A percentile compares a stretch with the other conserved stretches of the same genome.
Evolutionary conservation across 1,140 invertebrate species (phyloP).

Genomic region (Macrotrachela quadricornifera): DNA sequence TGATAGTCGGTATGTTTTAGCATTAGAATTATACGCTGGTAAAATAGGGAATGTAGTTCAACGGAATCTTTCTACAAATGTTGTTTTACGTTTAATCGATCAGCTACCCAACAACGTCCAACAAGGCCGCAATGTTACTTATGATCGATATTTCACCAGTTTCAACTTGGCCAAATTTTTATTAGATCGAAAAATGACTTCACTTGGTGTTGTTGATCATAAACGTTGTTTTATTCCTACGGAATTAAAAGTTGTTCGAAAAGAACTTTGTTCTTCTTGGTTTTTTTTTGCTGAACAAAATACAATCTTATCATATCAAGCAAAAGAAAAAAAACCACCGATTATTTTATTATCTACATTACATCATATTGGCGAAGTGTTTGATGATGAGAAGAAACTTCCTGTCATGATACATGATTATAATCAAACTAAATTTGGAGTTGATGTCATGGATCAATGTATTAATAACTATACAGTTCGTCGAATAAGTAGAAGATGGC

Average conservation of each 20-base stretch:
- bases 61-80: no score
- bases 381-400: slow-evolving; percentile 5
- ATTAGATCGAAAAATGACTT: background rate
- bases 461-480: slow-evolving; percentile 9
- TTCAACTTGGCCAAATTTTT: background rate
- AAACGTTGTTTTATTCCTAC: background rate
- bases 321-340: slow-evolving; percentile 12
- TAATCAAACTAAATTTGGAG: slow-evolving; percentile 10
- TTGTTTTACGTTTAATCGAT: no score
- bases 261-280: background rate
- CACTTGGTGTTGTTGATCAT: background rate
- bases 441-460: slow-evolving; percentile 11
- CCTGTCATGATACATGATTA: slow-evolving; percentile 10
- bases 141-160: background rate
- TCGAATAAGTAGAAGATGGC: slow-evolving; percentile 12
- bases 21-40: background rate
- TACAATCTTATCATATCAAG: slow-evolving; percentile 12
- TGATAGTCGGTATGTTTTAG: background rate
- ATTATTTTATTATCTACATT: slow-evolving; percentile 7
- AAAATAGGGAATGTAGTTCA: background rate
- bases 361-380: slow-evolving; percentile 1
- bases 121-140: background rate
- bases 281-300: slow-evolving; percentile 3
- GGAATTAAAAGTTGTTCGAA: background rate
- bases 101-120: no score